These are phyloP conservation scores for Melanotaenia pygmaea DNA, from an alignment of 2,797 vertebrate species.

Conservation along the genomic window DNA sequence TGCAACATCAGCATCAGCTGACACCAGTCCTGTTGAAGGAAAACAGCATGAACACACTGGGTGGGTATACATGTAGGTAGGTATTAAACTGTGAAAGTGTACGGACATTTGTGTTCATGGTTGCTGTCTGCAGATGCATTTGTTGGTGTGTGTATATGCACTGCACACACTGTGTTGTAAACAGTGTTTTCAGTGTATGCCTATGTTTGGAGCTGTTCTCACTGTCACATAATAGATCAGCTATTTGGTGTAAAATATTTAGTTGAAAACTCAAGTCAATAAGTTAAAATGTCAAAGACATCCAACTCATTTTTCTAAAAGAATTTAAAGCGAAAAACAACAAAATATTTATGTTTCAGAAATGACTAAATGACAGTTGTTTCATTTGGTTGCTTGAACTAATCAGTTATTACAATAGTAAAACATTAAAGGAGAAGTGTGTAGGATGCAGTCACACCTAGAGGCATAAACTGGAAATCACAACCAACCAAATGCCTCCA, in stretches of 20 bases:
- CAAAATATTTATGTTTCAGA: too few relatives aligned
- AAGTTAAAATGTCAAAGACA: too few relatives aligned
- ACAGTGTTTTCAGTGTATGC: conserved; percentile 9
- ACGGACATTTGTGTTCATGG: neutral
- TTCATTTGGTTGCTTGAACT: neutral
- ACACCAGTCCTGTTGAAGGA: conserved; percentile 66
- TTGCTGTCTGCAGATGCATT: neutral
- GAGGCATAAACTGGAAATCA: neutral
- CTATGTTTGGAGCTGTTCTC: neutral
- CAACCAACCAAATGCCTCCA: neutral
- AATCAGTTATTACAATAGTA: neutral
- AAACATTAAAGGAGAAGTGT: neutral
- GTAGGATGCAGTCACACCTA: neutral
- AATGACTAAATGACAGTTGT: too few relatives aligned
- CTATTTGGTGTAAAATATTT: neutral
- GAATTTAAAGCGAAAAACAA: too few relatives aligned
- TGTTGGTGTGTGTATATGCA: neutral
- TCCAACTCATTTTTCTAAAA: too few relatives aligned
- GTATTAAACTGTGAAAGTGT: neutral
- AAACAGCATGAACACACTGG: conserved; percentile 16
- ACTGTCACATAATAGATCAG: neutral
- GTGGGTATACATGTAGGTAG: conserved; percentile 6
- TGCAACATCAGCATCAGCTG: conserved; percentile 81
- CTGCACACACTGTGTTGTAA: neutral
- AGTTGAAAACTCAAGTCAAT: neutral